phyloP scores from a whole-genome alignment of 2,888 invertebrate genomes.

The Hypomecis punctinalis region DNA sequence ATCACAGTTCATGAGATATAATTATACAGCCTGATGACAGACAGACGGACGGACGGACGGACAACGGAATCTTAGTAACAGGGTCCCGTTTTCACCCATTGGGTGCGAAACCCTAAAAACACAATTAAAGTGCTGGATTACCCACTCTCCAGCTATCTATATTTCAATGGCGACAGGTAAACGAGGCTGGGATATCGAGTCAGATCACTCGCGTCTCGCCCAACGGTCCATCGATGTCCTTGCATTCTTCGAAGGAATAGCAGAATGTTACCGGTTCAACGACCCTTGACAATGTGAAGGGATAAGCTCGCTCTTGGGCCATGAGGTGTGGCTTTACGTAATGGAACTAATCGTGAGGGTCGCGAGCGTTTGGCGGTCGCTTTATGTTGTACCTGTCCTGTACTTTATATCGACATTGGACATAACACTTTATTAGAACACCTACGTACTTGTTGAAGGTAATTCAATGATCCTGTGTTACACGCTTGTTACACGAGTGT shows the following conservation, averaged over 20 bases:
- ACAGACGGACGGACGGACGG: no score
- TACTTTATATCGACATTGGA: slow-evolving; percentile 28
- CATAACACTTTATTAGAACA: slow-evolving; percentile 20
- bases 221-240: slow-evolving; percentile 73
- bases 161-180: slow-evolving; percentile 16
- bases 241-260: slow-evolving; percentile 77
- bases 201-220: slow-evolving; percentile 39
- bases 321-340: slow-evolving; percentile 74
- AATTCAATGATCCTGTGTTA: neutral
- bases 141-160: no score
- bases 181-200: slow-evolving; percentile 33
- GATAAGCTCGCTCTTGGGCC: slow-evolving; percentile 65
- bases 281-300: slow-evolving; percentile 80
- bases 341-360: slow-evolving; percentile 66
- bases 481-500: no score
- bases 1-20: no score
- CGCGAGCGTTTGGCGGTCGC: slow-evolving; percentile 64
- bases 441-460: slow-evolving; percentile 2
- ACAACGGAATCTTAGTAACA: no score
- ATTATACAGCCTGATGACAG: no score
- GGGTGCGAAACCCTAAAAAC: no score
- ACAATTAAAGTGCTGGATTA: no score
- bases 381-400: slow-evolving; percentile 35
- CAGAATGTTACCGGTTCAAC: slow-evolving; percentile 78
- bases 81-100: no score